Conservation (phyloP, 2,888 invertebrate genomes). For the Bellardia bayeri region DNA sequence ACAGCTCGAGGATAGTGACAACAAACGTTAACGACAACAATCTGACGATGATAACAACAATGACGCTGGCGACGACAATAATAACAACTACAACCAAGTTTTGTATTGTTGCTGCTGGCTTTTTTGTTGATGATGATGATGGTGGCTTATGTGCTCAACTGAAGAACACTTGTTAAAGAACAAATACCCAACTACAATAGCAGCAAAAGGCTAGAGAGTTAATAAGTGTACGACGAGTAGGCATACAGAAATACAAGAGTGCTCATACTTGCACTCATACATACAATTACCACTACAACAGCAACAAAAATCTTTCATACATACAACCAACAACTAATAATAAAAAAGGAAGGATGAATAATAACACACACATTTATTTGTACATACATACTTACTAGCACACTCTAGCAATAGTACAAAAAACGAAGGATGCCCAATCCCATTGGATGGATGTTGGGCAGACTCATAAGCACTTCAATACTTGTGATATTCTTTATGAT, state of each 20-base stretch:
- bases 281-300: constrained; percentile 3
- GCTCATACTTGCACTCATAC: constrained; percentile 2
- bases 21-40: constrained; percentile 62
- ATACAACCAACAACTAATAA: not conserved
- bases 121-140: constrained; percentile 58
- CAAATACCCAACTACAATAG: constrained; percentile 69
- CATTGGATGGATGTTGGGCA: constrained; percentile 67
- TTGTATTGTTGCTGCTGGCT: constrained; percentile 12
- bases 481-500: not conserved
- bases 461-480: constrained; percentile 34
- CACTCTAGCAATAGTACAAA: constrained; percentile 13
- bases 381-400: not conserved
- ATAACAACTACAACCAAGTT: not conserved
- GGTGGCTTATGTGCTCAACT: constrained; percentile 70
- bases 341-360: constrained; percentile 13
- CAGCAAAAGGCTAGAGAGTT: constrained; percentile 64
- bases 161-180: constrained; percentile 69
- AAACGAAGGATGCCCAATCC: constrained; percentile 68
- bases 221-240: constrained; percentile 54
- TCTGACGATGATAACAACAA: constrained; percentile 56
- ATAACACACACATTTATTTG: not conserved
- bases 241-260: constrained; percentile 34
- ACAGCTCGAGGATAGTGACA: constrained; percentile 59
- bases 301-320: constrained; percentile 4
- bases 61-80: constrained; percentile 38